phyloP scores from a whole-genome alignment of 2,888 invertebrate species.

The Lithophane ornitopus region DNA sequence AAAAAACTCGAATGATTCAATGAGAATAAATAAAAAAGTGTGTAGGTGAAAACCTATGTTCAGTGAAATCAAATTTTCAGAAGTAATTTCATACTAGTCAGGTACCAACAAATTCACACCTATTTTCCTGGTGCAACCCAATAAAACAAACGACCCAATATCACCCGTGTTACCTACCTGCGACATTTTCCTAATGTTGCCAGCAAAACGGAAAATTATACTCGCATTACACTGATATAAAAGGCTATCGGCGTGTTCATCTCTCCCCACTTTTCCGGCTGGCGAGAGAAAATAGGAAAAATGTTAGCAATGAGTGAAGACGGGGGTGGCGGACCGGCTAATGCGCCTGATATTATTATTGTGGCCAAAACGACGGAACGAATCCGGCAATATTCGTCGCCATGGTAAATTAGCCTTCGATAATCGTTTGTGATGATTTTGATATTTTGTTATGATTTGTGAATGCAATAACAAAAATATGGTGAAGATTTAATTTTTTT shows the following conservation, averaged over 20 bases:
- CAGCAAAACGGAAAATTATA: conserved; percentile 77
- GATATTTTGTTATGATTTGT: conserved; percentile 30
- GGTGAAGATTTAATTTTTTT: not conserved
- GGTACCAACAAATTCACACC: not conserved
- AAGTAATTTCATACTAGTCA: not conserved
- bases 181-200: conserved; percentile 66
- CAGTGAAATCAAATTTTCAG: not conserved
- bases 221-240: conserved; percentile 80
- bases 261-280: conserved; percentile 80
- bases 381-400: conserved; percentile 74
- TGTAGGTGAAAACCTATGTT: not conserved
- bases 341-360: conserved; percentile 82
- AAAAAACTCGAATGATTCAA: not conserved
- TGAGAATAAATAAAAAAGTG: not conserved
- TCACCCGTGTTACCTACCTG: conserved; percentile 50
- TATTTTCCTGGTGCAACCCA: conserved; percentile 20
- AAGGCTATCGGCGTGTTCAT: conserved; percentile 79
- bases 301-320: conserved; percentile 69
- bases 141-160: conserved; percentile 48
- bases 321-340: conserved; percentile 81
- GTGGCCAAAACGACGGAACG: conserved; percentile 80
- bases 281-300: conserved; percentile 71
- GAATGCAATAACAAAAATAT: not conserved
- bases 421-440: conserved; percentile 53
- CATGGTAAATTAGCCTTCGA: conserved; percentile 71